Percentiles rank a stretch among this genome's conserved stretches.
Conservation (phyloP, 2,113 vertebrate genomes). For the Psittacara wagleri region DNA sequence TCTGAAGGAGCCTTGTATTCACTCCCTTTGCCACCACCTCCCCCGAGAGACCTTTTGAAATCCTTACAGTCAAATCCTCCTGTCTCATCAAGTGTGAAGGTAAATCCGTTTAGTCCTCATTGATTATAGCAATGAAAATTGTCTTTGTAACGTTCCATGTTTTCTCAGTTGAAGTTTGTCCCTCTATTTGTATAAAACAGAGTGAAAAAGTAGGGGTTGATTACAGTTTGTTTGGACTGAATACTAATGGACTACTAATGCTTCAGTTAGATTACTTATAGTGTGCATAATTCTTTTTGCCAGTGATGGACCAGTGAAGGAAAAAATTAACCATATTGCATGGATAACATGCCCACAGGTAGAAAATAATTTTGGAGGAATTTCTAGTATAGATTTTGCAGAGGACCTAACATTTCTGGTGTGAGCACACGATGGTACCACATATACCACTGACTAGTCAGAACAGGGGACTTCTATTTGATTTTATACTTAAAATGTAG, state of each 20-base stretch:
- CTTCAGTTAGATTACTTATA: neutral
- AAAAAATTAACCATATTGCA: neutral
- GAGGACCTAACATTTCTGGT: neutral
- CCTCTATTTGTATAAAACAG: neutral
- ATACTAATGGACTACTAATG: neutral
- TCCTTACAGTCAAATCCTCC: constrained; percentile 51
- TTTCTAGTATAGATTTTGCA: neutral
- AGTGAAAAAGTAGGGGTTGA: neutral
- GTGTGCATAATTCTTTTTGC: neutral
- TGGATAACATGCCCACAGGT: neutral
- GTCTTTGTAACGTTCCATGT: neutral
- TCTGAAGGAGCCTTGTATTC: neutral
- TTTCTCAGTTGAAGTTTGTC: neutral
- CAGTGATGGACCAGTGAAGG: neutral
- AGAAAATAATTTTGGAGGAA: neutral
- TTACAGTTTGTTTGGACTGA: neutral
- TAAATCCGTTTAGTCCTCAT: constrained; percentile 14
- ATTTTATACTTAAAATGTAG: neutral
- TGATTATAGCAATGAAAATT: neutral
- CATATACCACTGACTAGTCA: neutral
- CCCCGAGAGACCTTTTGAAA: constrained; percentile 46
- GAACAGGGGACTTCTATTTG: neutral
- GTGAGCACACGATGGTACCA: neutral
- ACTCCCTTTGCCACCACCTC: constrained; percentile 8
- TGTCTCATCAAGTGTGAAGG: constrained; percentile 59